phyloP scores from a whole-genome alignment of 2,113 vertebrate genomes.

The Plecturocebus donacophilus region DNA sequence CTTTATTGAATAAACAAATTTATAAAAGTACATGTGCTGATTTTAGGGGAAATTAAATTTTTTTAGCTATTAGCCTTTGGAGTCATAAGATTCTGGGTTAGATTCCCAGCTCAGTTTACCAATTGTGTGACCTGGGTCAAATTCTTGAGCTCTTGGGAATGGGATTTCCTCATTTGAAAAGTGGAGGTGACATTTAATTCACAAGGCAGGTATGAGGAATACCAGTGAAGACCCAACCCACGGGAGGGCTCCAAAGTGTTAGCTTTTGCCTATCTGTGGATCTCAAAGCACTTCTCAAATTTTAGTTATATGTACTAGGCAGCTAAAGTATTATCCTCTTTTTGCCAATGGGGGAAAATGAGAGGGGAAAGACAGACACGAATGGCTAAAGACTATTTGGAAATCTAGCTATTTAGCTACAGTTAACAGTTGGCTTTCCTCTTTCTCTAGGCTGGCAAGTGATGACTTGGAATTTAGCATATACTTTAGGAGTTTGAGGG shows the following conservation, averaged over 20 bases:
- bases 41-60: neutral
- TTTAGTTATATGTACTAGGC: neutral
- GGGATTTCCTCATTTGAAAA: neutral
- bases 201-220: neutral
- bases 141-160: neutral
- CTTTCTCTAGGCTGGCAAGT: neutral
- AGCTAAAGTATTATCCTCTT: neutral
- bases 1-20: neutral
- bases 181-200: neutral
- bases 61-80: neutral
- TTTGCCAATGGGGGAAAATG: neutral
- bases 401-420: neutral
- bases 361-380: neutral
- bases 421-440: neutral
- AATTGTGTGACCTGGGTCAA: neutral
- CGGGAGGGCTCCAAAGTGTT: neutral
- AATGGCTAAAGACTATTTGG: neutral
- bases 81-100: neutral
- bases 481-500: neutral
- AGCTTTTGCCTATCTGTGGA: neutral
- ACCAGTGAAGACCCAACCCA: neutral
- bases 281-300: neutral
- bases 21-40: neutral
- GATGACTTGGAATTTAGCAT: neutral
- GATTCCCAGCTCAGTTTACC: neutral